These are phyloP conservation scores for Rafetus swinhoei DNA, from an alignment of 2,113 vertebrate genomes.

Conservation along the genomic window DNA sequence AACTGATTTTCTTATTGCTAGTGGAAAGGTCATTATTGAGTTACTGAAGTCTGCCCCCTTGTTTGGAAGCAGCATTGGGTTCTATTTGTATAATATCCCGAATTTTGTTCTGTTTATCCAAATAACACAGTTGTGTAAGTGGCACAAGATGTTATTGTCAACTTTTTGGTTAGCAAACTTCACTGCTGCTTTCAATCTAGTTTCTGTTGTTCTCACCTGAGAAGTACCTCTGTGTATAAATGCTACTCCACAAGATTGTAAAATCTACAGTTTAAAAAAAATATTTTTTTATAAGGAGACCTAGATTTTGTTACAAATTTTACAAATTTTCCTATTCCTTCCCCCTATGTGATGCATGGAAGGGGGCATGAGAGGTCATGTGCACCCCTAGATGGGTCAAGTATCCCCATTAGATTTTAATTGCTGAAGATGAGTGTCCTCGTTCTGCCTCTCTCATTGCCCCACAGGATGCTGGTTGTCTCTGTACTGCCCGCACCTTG, in stretches of 20 bases:
- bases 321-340: background rate
- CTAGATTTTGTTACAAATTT: background rate
- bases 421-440: too few relatives aligned
- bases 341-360: background rate
- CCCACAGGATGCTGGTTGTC: too few relatives aligned
- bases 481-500: too few relatives aligned
- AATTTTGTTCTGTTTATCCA: background rate
- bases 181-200: background rate
- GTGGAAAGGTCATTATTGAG: slow-evolving; percentile 6
- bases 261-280: background rate
- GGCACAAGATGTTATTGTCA: background rate
- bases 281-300: background rate
- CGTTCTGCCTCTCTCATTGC: too few relatives aligned
- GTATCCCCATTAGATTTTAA: too few relatives aligned
- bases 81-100: background rate
- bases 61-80: background rate
- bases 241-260: background rate
- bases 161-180: background rate
- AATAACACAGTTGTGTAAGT: background rate
- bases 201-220: background rate
- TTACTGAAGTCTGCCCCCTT: background rate
- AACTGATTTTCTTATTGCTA: background rate
- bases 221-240: background rate
- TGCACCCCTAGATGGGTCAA: too few relatives aligned
- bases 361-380: too few relatives aligned